Base-by-base conservation (phyloP, 35 echinoderm and acorn worm species). In the Acanthaster planci region DNA sequence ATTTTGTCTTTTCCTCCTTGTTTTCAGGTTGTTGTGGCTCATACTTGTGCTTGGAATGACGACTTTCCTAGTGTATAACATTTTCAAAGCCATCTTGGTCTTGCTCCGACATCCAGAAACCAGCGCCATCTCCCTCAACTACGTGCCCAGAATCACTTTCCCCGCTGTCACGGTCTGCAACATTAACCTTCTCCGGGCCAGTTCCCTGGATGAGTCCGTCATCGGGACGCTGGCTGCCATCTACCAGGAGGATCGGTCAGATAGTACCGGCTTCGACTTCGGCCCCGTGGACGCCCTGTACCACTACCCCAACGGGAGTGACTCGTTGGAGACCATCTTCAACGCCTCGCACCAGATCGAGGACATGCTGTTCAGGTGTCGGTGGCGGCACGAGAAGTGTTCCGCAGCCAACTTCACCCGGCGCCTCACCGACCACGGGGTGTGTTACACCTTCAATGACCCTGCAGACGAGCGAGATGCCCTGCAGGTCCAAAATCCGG, bases 101-200 rank as follows among this genome's bases (percentile, higher is more conserved):
- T 6, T 47, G 42, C 4, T 47, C 4, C 42, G 12, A 12, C 42
- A 47, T 47, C 42, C 42, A 6, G 42, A 47, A 12, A 6, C 12
- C 42, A 47, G 42, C 42, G 4, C 42, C 42, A 47, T 47, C 12
- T 47, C 42, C 4, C 42, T 4, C 42, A 47, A 47, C 42, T 47
- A 47, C 42, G 42, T 76, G 26, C 26, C 75, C 53, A 40, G 50
- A 1, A 68, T 87, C 32, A 36, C 38, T 31, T 93, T 93, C 81
- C 92, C 92, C 36, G 92, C 92, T 1, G 81, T 93, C 1, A 93
- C 92, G 0, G 35, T 93, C 4, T 93, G 92, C 55, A 93, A 93
- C 86, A 87, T 87, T 64, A 92, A 92, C 47, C 90, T 77, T 14
- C 83, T 68, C 23, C 50, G 86, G 51, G 60, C 15, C 8, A 32